Percentiles rank a stretch among this genome's conserved stretches.
Evolutionary conservation across 2,888 invertebrate genomes (phyloP).

Genomic region (Dichetophora obliterata): DNA sequence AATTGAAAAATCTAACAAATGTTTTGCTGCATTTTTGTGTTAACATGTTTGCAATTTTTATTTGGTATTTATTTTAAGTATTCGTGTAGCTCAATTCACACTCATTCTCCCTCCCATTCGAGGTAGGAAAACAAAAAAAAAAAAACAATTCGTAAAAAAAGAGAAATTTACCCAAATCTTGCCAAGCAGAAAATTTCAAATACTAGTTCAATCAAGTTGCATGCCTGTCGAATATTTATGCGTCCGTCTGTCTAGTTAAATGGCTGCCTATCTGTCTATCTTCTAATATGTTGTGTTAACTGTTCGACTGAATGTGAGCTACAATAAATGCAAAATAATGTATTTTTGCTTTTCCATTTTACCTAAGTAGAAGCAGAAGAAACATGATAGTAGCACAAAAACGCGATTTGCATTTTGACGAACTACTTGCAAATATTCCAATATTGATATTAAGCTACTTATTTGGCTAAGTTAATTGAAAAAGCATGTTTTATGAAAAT

Average conservation of each 20-base stretch:
- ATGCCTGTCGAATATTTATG: not conserved
- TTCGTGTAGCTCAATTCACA: not conserved
- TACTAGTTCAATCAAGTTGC: not conserved
- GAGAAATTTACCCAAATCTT: slow-evolving; percentile 19
- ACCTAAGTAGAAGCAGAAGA: no score
- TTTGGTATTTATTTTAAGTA: not conserved
- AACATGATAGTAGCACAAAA: no score
- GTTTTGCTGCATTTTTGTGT: not conserved
- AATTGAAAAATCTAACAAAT: not conserved
- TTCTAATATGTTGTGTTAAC: no score
- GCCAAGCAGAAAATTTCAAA: slow-evolving; percentile 9
- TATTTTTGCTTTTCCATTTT: no score
- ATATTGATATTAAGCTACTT: no score
- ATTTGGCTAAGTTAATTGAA: no score
- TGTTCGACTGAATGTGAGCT: not conserved
- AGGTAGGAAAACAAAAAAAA: no score
- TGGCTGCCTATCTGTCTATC: not conserved
- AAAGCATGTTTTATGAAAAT: no score
- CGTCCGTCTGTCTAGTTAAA: not conserved
- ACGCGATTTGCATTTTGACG: not conserved
- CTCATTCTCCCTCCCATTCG: no score
- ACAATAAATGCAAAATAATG: no score
- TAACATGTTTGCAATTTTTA: not conserved
- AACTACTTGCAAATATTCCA: not conserved
- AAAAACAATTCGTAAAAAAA: no score